Percentiles rank a stretch among this genome's conserved stretches.
Conservation (phyloP, 1,140 invertebrate genomes). For the Akabosia matsudoensis region DNA sequence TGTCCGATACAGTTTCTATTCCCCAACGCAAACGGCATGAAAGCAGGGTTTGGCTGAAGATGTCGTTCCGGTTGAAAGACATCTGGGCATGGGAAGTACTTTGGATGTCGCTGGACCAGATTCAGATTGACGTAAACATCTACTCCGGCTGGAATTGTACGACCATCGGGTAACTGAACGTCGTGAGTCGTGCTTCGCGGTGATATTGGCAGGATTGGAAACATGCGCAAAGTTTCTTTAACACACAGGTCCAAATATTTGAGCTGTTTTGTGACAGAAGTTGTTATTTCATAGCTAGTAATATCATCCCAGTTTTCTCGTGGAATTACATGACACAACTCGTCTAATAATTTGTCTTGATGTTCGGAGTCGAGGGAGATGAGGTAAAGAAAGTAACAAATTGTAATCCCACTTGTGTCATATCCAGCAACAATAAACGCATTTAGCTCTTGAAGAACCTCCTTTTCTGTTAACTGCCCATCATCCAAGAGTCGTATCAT, state of each 20-base stretch:
- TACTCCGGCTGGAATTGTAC: conserved; percentile 44
- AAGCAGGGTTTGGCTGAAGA: conserved; percentile 44
- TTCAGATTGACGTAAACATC: conserved; percentile 48
- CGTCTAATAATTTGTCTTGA: neutral
- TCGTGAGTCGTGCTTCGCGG: conserved; percentile 60
- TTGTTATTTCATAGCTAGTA: neutral
- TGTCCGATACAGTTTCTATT: conserved; percentile 53
- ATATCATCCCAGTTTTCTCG: neutral
- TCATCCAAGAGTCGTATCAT: neutral
- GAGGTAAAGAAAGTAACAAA: neutral
- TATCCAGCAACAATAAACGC: conserved; percentile 2
- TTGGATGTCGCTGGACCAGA: conserved; percentile 48
- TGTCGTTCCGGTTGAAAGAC: conserved; percentile 48
- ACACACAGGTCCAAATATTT: conserved; percentile 66
- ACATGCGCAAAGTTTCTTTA: conserved; percentile 64
- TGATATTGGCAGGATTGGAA: conserved; percentile 66
- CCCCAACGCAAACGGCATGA: conserved; percentile 57
- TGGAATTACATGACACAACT: neutral
- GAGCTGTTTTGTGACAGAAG: conserved; percentile 51
- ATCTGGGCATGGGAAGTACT: conserved; percentile 46
- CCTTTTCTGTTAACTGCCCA: neutral
- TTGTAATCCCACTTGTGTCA: neutral
- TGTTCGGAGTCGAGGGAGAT: neutral
- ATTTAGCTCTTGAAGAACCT: neutral
- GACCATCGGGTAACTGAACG: conserved; percentile 51